Evolutionary conservation across 2,888 invertebrate genomes (phyloP).

Genomic region (Drosophila neotestacea): DNA sequence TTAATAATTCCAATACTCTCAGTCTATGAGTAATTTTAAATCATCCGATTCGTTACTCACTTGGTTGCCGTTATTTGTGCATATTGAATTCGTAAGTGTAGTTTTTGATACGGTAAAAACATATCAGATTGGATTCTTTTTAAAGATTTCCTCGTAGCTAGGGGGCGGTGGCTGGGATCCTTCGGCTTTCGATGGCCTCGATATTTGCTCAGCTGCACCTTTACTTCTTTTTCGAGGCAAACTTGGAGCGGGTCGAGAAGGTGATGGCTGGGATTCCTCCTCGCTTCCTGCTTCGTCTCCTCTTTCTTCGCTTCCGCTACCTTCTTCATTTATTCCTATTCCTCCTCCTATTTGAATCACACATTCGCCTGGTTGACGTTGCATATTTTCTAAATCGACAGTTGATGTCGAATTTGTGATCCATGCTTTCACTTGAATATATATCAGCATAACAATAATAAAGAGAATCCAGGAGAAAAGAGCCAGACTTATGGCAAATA

Average conservation of each 20-base stretch:
- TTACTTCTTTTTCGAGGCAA: not conserved
- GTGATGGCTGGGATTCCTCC: not conserved
- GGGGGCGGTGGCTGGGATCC: slow-evolving; percentile 1
- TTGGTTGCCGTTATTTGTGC: not conserved
- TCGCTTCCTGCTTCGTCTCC: not conserved
- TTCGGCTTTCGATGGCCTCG: not conserved
- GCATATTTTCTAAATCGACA: not conserved
- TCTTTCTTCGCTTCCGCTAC: not conserved
- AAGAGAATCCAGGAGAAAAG: not conserved
- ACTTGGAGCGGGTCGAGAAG: not conserved
- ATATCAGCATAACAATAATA: not conserved
- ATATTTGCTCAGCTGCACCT: too few species aligned
- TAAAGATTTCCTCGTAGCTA: not conserved
- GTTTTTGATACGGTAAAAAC: not conserved
- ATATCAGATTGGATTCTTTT: not conserved
- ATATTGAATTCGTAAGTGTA: not conserved
- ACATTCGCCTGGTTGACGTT: not conserved
- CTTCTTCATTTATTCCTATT: too few species aligned
- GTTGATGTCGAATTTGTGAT: not conserved
- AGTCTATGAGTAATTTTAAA: not conserved
- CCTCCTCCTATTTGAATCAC: not conserved
- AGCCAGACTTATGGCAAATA: not conserved
- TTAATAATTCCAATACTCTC: too few species aligned
- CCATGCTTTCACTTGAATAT: not conserved
- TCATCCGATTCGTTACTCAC: not conserved